A percentile compares a stretch with the other conserved stretches of the same genome.
phyloP scores from a whole-genome alignment of 2,113 vertebrate genomes.

The Archocentrus centrarchus region DNA sequence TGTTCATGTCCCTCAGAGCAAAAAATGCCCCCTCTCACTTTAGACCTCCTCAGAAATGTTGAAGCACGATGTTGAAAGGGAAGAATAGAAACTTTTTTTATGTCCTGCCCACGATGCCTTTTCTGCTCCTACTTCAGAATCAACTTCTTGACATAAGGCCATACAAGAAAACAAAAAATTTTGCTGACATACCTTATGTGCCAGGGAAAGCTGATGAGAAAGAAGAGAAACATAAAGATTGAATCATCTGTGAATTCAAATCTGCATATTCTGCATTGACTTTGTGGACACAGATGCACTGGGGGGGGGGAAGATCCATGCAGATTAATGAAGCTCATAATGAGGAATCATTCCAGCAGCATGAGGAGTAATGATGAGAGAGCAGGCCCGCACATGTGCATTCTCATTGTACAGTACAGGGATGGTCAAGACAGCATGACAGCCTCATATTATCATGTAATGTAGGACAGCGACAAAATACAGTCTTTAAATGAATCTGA shows the following conservation, averaged over 20 bases:
- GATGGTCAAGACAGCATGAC: neutral
- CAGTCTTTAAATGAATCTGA: neutral
- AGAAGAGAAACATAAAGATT: slow-evolving; percentile 69
- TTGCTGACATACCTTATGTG: slow-evolving; percentile 87
- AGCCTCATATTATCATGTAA: neutral
- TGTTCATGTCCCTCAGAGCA: slow-evolving; percentile 20
- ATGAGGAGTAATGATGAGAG: slow-evolving; percentile 65
- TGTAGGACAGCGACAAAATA: neutral
- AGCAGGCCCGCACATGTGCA: slow-evolving; percentile 33
- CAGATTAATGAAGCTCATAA: slow-evolving; percentile 79
- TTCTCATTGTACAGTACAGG: slow-evolving; percentile 15
- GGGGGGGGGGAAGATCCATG: slow-evolving; percentile 17
- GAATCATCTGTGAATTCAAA: slow-evolving; percentile 54
- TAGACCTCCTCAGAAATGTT: slow-evolving; percentile 23
- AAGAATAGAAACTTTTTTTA: neutral
- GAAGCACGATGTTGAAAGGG: slow-evolving; percentile 3
- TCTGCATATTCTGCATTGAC: slow-evolving; percentile 21
- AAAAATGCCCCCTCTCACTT: slow-evolving; percentile 8
- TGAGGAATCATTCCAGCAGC: slow-evolving; percentile 70
- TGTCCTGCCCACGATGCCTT: neutral
- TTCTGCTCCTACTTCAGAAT: neutral
- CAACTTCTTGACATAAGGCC: neutral
- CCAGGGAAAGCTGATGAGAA: slow-evolving; percentile 92
- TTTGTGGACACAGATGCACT: slow-evolving; percentile 58
- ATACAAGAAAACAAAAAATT: neutral